phyloP scores from a whole-genome alignment of 2,113 vertebrate genomes.

The Ovis canadensis region DNA sequence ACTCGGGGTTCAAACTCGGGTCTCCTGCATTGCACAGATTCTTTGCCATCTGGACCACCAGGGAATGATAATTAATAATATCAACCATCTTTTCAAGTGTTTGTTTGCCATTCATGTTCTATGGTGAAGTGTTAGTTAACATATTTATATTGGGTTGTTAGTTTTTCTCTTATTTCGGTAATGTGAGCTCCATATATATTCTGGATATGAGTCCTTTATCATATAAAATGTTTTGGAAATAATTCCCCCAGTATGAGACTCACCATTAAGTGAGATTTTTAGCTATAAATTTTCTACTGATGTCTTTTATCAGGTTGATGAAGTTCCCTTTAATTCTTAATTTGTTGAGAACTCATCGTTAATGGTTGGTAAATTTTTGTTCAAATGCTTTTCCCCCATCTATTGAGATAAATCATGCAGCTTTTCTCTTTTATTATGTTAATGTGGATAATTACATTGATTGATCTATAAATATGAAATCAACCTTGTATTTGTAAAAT shows the following conservation, averaged over 20 bases:
- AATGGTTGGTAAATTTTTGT: background rate
- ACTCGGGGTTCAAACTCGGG: rapidly evolving
- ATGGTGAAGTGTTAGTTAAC: background rate
- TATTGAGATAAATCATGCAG: background rate
- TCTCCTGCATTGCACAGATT: background rate
- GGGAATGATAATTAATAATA: background rate
- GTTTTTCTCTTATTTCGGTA: background rate
- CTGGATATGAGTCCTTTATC: background rate
- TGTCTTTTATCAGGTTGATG: background rate
- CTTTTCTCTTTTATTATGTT: background rate
- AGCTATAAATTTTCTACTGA: background rate
- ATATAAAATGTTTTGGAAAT: background rate
- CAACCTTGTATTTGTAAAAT: background rate
- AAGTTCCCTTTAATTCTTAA: background rate
- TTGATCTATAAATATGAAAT: background rate
- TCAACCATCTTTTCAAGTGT: background rate
- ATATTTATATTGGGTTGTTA: background rate
- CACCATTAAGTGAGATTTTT: background rate
- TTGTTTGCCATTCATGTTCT: background rate
- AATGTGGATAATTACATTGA: background rate
- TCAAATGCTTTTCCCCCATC: background rate
- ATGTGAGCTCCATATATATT: background rate
- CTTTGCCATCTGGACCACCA: background rate
- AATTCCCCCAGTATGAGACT: background rate
- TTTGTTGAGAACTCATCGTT: background rate